Base-by-base conservation (phyloP, 2,888 invertebrate species). In the Archaeoteleia sp. region DNA sequence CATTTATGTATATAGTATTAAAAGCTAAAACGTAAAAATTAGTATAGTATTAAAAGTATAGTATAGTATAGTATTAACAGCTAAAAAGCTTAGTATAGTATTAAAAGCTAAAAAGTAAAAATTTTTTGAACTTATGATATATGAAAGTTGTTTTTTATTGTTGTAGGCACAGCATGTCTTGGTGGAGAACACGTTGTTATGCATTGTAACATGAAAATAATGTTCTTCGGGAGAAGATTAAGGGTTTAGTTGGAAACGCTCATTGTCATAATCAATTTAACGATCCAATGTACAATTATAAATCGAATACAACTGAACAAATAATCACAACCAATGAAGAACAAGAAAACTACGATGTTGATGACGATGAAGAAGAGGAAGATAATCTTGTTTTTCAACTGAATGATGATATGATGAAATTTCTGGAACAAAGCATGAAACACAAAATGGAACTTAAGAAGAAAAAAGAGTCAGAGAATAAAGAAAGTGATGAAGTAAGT, bases 321-420 rank as follows among this genome's bases (percentile, higher is more conserved):
- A 9, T 14, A 1, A 3, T 13, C 3, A 5, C 8, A 35, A 35
- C 8, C 12, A 9, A 13, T 6, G 15, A 25, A 29, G 9, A 43
- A 29, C 20, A 57, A 29, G 1, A 29, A 53, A 17, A 42, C 0
- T 13, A 66, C 13, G 9, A 14, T n/a, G 75, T 57, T 54, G 73
- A 68, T 10, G 67, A 75, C 29, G 67, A 75, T n/a, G 72, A 68
- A 29, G 78, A 78, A 8, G 73, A 75, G 25, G 78, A 81, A 2
- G 77, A 81, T 0, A 86, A 86, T 45, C 74, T 86, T 30, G 87
- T 87, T 63, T 87, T 91, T 76, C 88, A 89, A 78, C 88, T 91
- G 1, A 89, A 90, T 73, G 89, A 90, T 67, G 90, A 90, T 57
- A 90, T 89, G 86, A 85, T 90, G 71, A 86, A 88, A 37, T 91